A percentile compares a stretch with the other conserved stretches of the same genome.
Conservation (phyloP, 2,113 vertebrate species). For the Ammodytes dubius region DNA sequence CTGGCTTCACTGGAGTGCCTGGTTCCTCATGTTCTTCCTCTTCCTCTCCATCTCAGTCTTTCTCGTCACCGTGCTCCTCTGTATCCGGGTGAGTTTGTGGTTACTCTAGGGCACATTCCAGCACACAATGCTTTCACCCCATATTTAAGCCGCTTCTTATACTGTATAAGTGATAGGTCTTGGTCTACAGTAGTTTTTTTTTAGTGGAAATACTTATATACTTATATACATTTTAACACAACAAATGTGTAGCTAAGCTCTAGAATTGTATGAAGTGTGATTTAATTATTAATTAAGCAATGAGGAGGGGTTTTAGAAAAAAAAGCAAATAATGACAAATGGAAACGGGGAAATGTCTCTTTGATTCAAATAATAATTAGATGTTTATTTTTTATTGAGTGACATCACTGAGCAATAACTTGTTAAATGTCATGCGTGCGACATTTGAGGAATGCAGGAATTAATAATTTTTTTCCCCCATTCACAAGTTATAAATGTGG, state of each 20-base stretch:
- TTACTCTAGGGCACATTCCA: slow-evolving; percentile 21
- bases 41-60: slow-evolving; percentile 91
- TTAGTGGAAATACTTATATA: neutral
- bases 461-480: neutral
- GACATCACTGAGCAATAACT: neutral
- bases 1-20: slow-evolving; percentile 97
- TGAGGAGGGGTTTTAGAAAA: neutral
- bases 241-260: neutral
- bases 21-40: slow-evolving; percentile 97
- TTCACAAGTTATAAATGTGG: neutral
- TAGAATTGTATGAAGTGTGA: neutral
- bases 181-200: neutral
- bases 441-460: neutral
- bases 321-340: neutral
- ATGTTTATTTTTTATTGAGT: neutral
- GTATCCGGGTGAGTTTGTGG: slow-evolving; percentile 87
- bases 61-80: slow-evolving; percentile 94
- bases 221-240: neutral
- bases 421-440: neutral
- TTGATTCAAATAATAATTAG: neutral
- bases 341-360: neutral
- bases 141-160: neutral
- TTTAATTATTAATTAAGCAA: neutral
- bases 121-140: neutral
- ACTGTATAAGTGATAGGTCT: neutral